Base-by-base conservation (phyloP, 2,888 invertebrate species). In the Helobdella robusta region DNA sequence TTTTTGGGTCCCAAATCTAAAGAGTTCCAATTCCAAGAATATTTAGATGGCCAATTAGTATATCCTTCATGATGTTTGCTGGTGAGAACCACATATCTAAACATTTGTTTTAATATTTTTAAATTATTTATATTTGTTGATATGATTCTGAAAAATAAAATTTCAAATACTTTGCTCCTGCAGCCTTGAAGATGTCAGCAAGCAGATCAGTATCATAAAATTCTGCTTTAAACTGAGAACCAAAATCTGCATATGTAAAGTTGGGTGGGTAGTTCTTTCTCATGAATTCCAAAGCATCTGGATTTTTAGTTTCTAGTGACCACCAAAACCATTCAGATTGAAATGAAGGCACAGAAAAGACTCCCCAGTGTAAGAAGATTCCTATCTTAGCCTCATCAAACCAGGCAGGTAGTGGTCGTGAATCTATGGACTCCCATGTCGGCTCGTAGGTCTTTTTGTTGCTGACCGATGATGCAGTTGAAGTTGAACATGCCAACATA, bases 341-440 rank as follows among this genome's bases (percentile, higher is more conserved):
- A 78, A 86, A 89, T 75, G 89, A 87, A 0, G 91, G 93, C 15
- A 93, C 93, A 0, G 89, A 86, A 75, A 87, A 94, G 0, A 93
- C 89, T 0, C 93, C 93, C 90, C 91, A 93, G 75, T 93, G 93
- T 48, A 94, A 81, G 75, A 94, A 93, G 72, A 94, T 91, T 2
- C 93, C 93, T 70, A 91, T 81, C 81, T 94, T 94, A 0, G 87
- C 88, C 64, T 87, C 83, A 75, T 93, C 92, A 76, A 88, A 94
- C 93, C 93, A 94, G 2, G 76, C 69, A 0, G 93, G 93, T 64
- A 93, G 76, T 0, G 88, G 89, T 64, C 93, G 82, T 18, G 83
- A 82, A 75, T 94, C 93, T 72, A 94, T 81, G 76, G 91, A 90
- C 0, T 83, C 81, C 93, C 93, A 94, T 25, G 83, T 86, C 0